Evolutionary conservation across 2,797 vertebrate genomes (phyloP), one percentile per base, ranked within the genome.

Genomic region (Premnoplex brunnescens): DNA sequence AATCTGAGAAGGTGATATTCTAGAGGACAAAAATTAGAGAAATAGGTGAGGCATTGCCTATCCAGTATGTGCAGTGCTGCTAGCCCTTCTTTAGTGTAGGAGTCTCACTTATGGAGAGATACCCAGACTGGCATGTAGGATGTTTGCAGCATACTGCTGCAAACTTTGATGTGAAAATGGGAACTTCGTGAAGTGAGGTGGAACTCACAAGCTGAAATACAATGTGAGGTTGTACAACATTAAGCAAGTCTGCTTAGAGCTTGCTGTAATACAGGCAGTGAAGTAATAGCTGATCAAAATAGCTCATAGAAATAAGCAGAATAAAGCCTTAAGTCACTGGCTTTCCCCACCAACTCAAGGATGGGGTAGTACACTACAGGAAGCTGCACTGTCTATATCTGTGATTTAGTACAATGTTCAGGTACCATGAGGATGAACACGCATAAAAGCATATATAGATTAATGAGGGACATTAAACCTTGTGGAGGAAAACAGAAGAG

Each of bases 371-470:
- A 4, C 1, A 2, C 46, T 52, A 58, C 49, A 74, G 74, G 75
- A 91, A 89, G 43, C 51, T 81, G 15, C 32, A 22, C 66, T 88
- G 5, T 86, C 89, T 78, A 41, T 52, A 26, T 77, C 49, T 93
- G 22, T 93, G 82, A 91, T 92, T 91, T 91, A 93, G 85, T 83
- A 43, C 32, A 17, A 2, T 59, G 48, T 46, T 92, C 85, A 88
- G 79, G 66, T 95, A 72, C 76, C 37, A 30, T 67, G 48, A 77
- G 52, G 55, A 24, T 84, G 82, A 93, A 32, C 34, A 64, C 37
- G 26, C n/a, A 59, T 51, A 52, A 77, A 83, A 59, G 43, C 62
- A 39, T 44, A 64, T 36, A 41, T 54, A 92, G 67, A 85, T 89
- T 89, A 89, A 83, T 43, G 74, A 56, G 49, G 28, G 12, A 3